Base-by-base conservation (phyloP, 2,888 invertebrate species). In the Danaus chrysippus region DNA sequence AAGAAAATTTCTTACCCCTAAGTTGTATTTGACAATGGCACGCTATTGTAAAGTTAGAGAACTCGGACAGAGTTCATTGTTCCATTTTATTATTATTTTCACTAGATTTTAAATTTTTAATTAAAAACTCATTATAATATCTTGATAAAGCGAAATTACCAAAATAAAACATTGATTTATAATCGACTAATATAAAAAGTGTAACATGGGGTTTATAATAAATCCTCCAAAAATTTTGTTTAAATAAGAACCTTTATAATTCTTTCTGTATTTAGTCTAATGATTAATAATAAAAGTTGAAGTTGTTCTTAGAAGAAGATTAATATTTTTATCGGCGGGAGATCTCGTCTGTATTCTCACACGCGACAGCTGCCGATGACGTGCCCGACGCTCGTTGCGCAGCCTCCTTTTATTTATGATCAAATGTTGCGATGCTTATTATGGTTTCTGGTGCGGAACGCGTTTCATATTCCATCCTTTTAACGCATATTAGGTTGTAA, bases 351-450 rank as follows among this genome's bases (percentile, higher is more conserved):
- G 77, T 77, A 77, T 76, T 77, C 75, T 74, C 71, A 72, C 73
- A 67, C 67, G 81, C 83, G 82, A 79, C 88, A 84, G 82, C 84
- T 88, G 87, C 70, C 76, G 74, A 74, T 85, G 88, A 86, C 85
- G 85, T 78, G 77, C 74, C 78, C 75, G 77, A 76, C 82, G 77
- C 76, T 81, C 75, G 81, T 81, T 11, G 81, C 84, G 81, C 82
- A 81, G 80, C 78, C 78, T 74, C 82, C 79, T 84, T 86, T 89
- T 88, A 88, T 88, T 88, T 87, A 87, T 85, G 85, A 82, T 78
- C 80, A 76, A 83, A 81, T 86, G 85, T 83, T 86, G 80, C 82
- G 80, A 77, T 80, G 82, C 84, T 86, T 87, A 87, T 86, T 87
- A 83, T 84, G 77, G 77, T 76, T 83, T 78, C 71, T 79, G 78